Percentiles rank a stretch among this genome's conserved stretches.
phyloP scores from a whole-genome alignment of 2,888 invertebrate genomes.

The Punctoribates punctum region DNA sequence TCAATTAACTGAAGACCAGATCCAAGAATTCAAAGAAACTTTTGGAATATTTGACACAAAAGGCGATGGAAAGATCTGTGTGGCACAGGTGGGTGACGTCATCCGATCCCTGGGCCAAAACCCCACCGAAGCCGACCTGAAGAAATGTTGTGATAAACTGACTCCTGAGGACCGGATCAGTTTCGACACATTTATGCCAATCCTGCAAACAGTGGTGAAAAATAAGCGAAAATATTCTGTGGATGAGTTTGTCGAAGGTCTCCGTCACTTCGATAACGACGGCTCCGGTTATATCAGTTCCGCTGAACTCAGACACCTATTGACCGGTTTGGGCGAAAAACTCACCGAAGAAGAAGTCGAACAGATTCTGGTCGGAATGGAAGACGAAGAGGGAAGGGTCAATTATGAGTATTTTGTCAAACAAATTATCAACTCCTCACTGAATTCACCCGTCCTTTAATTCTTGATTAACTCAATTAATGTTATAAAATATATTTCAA shows the following conservation, averaged over 20 bases:
- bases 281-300: slow-evolving; percentile 97
- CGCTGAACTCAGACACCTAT: slow-evolving; percentile 90
- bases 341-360: slow-evolving; percentile 92
- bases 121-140: slow-evolving; percentile 97
- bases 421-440: slow-evolving; percentile 80
- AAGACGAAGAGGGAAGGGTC: slow-evolving; percentile 97
- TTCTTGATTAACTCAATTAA: background rate
- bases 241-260: slow-evolving; percentile 96
- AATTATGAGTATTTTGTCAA: slow-evolving; percentile 96
- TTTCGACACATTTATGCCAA: slow-evolving; percentile 97
- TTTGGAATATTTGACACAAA: slow-evolving; percentile 95
- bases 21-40: slow-evolving; percentile 80
- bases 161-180: slow-evolving; percentile 65
- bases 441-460: too few relatives aligned
- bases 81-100: slow-evolving; percentile 94
- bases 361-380: slow-evolving; percentile 88
- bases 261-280: slow-evolving; percentile 98
- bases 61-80: slow-evolving; percentile 96
- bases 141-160: slow-evolving; percentile 91
- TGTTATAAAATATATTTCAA: background rate
- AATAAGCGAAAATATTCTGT: slow-evolving; percentile 85
- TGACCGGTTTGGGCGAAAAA: slow-evolving; percentile 94
- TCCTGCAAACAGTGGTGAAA: slow-evolving; percentile 91
- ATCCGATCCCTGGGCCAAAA: slow-evolving; percentile 94
- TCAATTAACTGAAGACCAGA: slow-evolving; percentile 9